Conservation (phyloP, 1,140 invertebrate species). For the Anthonomus grandis region DNA sequence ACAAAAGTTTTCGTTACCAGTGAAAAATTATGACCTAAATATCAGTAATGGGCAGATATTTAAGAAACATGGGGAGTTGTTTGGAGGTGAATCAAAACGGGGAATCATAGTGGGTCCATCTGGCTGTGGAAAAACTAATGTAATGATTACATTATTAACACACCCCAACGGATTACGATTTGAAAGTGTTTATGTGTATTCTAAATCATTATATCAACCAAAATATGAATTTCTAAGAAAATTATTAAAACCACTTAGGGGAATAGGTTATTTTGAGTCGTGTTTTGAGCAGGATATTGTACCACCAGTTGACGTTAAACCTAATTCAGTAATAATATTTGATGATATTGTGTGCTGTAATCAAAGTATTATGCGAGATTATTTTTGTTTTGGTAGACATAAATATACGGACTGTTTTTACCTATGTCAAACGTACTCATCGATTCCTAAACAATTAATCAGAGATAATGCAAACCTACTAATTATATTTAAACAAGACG, state of each 20-base stretch:
- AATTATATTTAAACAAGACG: constrained; percentile 48
- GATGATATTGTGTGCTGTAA: constrained; percentile 45
- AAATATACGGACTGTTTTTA: constrained; percentile 43
- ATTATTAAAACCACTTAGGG: constrained; percentile 35
- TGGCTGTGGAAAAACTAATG: constrained; percentile 47
- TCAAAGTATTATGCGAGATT: constrained; percentile 43
- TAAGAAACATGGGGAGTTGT: constrained; percentile 3
- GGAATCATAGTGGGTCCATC: constrained; percentile 39
- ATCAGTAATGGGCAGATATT: no score
- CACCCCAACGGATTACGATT: constrained; percentile 43
- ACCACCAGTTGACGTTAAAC: constrained; percentile 23
- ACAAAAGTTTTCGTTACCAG: no score
- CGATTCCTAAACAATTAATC: constrained; percentile 48
- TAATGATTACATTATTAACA: constrained; percentile 38
- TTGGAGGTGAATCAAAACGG: constrained; percentile 6
- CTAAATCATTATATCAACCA: constrained; percentile 45
- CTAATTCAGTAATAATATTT: constrained; percentile 46
- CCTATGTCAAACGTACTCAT: constrained; percentile 46
- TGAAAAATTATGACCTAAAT: no score
- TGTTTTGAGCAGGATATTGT: constrained; percentile 37
- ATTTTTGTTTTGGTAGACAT: constrained; percentile 45
- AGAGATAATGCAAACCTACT: constrained; percentile 48
- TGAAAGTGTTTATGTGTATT: constrained; percentile 48
- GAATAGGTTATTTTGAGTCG: constrained; percentile 36
- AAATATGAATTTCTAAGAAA: constrained; percentile 42